phyloP scores from a whole-genome alignment of 2,797 vertebrate genomes.

The Hoplostethus atlanticus region DNA sequence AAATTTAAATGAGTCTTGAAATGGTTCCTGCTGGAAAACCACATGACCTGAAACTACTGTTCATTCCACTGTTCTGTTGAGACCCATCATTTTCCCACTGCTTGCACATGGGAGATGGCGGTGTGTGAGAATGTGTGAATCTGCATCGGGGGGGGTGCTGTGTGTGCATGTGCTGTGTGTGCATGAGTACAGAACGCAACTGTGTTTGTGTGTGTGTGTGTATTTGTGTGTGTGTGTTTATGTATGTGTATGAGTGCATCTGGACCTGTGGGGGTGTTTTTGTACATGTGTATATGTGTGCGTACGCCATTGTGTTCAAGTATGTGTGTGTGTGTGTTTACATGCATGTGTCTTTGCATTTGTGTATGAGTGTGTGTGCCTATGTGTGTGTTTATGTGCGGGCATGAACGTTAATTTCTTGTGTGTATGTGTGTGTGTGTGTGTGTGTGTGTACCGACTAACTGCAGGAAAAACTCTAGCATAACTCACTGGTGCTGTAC shows the following conservation, averaged over 20 bases:
- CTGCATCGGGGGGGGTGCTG: too few relatives aligned
- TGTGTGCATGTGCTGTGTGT: neutral
- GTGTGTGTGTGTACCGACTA: neutral
- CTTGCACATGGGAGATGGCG: neutral
- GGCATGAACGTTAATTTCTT: neutral
- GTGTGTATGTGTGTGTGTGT: conserved; percentile 2
- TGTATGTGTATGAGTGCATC: neutral
- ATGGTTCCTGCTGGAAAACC: conserved; percentile 26
- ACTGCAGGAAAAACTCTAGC: neutral
- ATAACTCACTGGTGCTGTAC: neutral
- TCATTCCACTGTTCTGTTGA: conserved; percentile 1
- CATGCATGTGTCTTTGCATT: neutral
- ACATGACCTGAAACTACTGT: neutral
- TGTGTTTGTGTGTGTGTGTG: neutral
- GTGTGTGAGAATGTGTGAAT: neutral
- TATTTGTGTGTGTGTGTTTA: neutral
- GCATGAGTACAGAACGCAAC: too few relatives aligned
- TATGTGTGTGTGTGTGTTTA: neutral
- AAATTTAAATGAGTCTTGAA: conserved; percentile 17
- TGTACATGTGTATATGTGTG: neutral
- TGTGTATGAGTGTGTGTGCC: neutral
- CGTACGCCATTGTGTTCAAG: neutral
- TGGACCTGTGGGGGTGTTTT: neutral
- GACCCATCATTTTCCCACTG: neutral
- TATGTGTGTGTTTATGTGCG: neutral